Evolutionary conservation across 2,113 vertebrate species (phyloP).

Genomic region (Tursiops truncatus): DNA sequence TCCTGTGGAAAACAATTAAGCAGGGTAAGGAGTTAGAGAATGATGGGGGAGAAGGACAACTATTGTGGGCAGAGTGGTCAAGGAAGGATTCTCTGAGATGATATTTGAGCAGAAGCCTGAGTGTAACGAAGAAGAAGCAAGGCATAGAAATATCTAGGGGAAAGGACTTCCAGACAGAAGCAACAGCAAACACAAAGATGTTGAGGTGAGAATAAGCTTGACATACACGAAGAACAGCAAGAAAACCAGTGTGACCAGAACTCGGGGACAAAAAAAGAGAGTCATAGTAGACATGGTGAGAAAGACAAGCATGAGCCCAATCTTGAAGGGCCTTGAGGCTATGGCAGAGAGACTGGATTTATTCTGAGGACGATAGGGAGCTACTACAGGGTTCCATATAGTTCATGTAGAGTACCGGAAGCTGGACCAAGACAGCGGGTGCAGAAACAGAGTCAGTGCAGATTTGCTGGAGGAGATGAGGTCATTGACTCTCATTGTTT

Average conservation of each 20-base stretch:
- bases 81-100: neutral
- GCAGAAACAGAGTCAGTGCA: neutral
- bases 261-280: neutral
- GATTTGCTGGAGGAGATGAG: neutral
- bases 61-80: neutral
- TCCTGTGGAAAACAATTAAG: neutral
- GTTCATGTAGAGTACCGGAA: neutral
- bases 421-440: rapidly evolving
- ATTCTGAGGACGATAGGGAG: neutral
- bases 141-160: neutral
- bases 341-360: neutral
- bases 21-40: neutral
- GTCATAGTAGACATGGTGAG: rapidly evolving
- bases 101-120: neutral
- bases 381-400: neutral
- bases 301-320: neutral
- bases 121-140: neutral
- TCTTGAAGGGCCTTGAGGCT: neutral
- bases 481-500: neutral
- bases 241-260: neutral
- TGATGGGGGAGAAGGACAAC: too few relatives aligned
- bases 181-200: neutral
- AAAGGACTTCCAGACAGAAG: neutral
- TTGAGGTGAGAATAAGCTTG: neutral
- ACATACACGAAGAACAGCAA: neutral